Conservation (phyloP, 2,113 vertebrate species). For the Phrynosoma platyrhinos region DNA sequence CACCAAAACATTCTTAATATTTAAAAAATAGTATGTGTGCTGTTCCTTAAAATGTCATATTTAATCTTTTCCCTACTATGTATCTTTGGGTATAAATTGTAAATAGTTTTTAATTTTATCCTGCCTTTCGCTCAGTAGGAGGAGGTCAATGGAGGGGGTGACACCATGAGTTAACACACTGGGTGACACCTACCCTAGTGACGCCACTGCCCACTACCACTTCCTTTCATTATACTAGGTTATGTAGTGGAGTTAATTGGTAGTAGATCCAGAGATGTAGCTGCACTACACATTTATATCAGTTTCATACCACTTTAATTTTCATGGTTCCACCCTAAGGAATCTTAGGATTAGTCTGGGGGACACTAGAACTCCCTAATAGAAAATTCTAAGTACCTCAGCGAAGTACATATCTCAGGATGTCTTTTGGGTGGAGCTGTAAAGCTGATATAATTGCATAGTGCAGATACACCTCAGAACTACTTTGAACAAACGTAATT, state of each 20-base stretch:
- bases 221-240: not conserved
- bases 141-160: not conserved
- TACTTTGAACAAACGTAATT: not conserved
- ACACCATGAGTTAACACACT: no score
- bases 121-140: no score
- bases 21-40: not conserved
- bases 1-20: not conserved
- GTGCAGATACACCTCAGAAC: not conserved
- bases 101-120: not conserved
- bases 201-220: no score
- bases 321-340: no score
- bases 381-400: not conserved
- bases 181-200: no score
- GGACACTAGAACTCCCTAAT: no score
- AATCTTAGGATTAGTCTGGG: no score
- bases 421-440: no score
- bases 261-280: not conserved
- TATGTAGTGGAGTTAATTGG: not conserved
- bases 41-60: not conserved
- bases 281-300: not conserved
- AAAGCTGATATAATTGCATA: not conserved
- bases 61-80: not conserved
- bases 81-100: not conserved
- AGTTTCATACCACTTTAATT: no score
- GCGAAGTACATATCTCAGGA: not conserved